Conservation (phyloP, 2,797 vertebrate species). For the Nyctibius grandis region DNA sequence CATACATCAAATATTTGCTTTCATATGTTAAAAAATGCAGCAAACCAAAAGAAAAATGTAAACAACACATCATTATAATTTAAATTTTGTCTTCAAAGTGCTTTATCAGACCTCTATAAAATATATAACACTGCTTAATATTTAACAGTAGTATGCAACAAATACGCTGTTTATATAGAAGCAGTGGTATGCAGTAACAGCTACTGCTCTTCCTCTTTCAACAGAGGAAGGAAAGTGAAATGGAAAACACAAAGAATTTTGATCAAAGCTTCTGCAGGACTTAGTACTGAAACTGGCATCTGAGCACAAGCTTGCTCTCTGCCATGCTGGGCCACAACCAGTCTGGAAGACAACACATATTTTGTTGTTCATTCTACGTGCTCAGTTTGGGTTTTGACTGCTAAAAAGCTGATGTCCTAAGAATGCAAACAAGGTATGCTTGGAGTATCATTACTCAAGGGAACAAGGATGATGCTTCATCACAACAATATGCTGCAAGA, state of each 20-base stretch:
- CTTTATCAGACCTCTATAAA: slow-evolving; percentile 41
- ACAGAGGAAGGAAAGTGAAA: not conserved
- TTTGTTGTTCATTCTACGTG: not conserved
- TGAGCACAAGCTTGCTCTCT: not conserved
- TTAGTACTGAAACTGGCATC: not conserved
- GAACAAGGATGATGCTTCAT: not conserved
- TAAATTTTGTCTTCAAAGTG: slow-evolving; percentile 17
- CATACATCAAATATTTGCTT: not conserved
- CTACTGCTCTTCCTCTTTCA: not conserved
- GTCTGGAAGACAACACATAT: not conserved
- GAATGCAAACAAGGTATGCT: not conserved
- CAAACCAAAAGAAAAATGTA: not conserved
- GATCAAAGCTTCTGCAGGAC: slow-evolving; percentile 21
- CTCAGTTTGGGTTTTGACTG: not conserved
- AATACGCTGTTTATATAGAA: not conserved
- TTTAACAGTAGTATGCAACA: not conserved
- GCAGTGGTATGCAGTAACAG: not conserved
- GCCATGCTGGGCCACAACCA: not conserved
- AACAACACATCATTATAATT: not conserved
- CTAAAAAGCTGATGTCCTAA: not conserved
- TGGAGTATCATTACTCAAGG: not conserved
- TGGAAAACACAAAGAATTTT: slow-evolving; percentile 6
- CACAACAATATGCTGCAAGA: not conserved
- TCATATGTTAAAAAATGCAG: not conserved
- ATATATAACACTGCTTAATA: slow-evolving; percentile 41